A percentile compares a stretch with the other conserved stretches of the same genome.
These are phyloP conservation scores for Lepidostoma basale DNA, from an alignment of 1,140 invertebrate species.

Conservation along the genomic window DNA sequence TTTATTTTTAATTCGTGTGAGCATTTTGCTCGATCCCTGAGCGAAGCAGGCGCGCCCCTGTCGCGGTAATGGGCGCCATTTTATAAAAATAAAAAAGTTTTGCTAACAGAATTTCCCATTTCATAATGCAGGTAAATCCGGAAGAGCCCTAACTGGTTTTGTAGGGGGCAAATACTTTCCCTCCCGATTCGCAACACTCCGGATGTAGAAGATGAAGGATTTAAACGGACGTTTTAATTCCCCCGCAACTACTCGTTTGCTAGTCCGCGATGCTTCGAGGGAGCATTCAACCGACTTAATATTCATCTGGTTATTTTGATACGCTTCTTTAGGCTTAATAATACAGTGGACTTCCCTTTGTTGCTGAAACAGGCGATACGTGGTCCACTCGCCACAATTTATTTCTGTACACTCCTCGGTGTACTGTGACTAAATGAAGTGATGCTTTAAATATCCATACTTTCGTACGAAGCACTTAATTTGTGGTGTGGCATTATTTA, in stretches of 20 bases:
- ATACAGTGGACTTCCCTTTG: no score
- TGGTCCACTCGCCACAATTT: no score
- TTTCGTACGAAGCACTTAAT: no score
- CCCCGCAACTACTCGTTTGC: constrained; percentile 7
- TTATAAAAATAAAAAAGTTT: constrained; percentile 30
- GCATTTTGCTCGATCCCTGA: no score
- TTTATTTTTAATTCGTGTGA: no score
- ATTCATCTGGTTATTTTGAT: constrained; percentile 4
- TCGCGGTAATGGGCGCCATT: constrained; percentile 14
- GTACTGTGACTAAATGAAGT: no score
- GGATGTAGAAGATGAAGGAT: constrained; percentile 11
- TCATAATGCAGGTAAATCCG: constrained; percentile 28
- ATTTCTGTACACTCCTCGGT: no score
- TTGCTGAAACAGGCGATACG: no score
- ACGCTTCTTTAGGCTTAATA: neutral
- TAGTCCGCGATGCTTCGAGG: neutral
- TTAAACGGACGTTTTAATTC: constrained; percentile 13
- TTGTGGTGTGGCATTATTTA: no score
- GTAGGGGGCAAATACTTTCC: neutral
- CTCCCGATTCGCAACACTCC: neutral
- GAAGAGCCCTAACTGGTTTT: constrained; percentile 20
- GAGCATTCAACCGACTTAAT: constrained; percentile 8
- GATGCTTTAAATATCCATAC: no score
- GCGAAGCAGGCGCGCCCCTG: no score
- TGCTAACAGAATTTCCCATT: constrained; percentile 28